These are phyloP conservation scores for Schizothorax lantsangensis DNA, from an alignment of 2,797 vertebrate species.

Conservation along the genomic window DNA sequence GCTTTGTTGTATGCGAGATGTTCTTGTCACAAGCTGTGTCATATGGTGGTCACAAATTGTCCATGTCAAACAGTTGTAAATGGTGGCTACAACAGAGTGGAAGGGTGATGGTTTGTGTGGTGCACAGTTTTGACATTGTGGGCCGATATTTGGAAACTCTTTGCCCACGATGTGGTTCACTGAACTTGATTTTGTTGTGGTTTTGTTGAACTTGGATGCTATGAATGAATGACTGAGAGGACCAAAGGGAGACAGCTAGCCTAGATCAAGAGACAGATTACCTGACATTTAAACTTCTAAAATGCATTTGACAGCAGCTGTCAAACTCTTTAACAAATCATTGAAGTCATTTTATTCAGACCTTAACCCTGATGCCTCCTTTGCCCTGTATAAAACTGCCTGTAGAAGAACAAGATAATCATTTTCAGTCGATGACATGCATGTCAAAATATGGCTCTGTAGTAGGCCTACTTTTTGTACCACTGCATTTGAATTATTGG, in stretches of 20 bases:
- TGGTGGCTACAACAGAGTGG: neutral
- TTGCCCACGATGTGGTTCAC: neutral
- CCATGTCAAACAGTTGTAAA: neutral
- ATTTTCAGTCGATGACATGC: neutral
- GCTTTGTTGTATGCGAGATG: neutral
- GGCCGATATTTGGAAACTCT: neutral
- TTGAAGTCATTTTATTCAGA: neutral
- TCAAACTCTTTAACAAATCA: constrained; percentile 31
- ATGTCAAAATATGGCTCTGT: neutral
- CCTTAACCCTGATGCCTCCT: neutral
- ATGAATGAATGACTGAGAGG: constrained; percentile 17
- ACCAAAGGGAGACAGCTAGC: neutral
- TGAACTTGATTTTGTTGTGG: constrained; percentile 2
- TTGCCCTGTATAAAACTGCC: neutral
- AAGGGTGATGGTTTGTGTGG: neutral
- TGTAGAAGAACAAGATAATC: neutral
- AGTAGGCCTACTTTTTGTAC: neutral
- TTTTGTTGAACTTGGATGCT: constrained; percentile 7
- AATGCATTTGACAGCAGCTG: constrained; percentile 19
- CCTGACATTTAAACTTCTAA: constrained; percentile 35
- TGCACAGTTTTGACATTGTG: constrained; percentile 17
- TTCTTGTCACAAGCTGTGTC: neutral
- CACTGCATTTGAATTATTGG: neutral
- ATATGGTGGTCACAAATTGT: neutral
- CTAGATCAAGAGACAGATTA: constrained; percentile 47